Conservation (phyloP, 2,113 vertebrate species). For the Thalassarche chlororhynchos region DNA sequence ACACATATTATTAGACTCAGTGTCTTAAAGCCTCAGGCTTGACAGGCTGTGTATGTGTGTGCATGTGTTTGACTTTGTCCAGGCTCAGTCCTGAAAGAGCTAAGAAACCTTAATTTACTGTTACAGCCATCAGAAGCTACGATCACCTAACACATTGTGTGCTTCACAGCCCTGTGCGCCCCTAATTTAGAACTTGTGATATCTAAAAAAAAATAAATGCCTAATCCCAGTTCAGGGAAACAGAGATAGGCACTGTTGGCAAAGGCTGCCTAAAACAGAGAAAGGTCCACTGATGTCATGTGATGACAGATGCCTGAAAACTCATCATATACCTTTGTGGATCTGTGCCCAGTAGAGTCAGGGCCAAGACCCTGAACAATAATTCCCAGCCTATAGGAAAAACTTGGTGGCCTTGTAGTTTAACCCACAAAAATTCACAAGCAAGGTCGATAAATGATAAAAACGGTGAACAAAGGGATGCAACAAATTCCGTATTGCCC, state of each 20-base stretch:
- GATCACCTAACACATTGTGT: fast-evolving
- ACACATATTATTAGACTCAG: background rate
- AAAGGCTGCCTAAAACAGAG: background rate
- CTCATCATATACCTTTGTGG: background rate
- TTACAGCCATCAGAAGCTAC: background rate
- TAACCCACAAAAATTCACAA: background rate
- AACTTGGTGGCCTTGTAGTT: background rate
- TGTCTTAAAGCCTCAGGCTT: background rate
- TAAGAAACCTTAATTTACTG: background rate
- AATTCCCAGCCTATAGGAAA: background rate
- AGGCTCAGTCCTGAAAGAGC: background rate
- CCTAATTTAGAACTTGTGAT: background rate
- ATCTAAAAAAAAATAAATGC: background rate
- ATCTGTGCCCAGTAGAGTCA: background rate
- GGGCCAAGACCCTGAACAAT: background rate
- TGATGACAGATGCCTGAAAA: background rate
- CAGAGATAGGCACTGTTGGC: background rate
- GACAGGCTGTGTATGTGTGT: background rate
- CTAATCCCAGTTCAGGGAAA: background rate
- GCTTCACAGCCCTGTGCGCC: background rate
- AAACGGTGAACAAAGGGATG: background rate
- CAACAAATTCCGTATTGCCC: background rate
- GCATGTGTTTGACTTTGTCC: background rate
- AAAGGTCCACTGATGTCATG: background rate
- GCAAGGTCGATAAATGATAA: background rate